phyloP scores from a whole-genome alignment of 2,888 invertebrate species.

The Pocota personata region DNA sequence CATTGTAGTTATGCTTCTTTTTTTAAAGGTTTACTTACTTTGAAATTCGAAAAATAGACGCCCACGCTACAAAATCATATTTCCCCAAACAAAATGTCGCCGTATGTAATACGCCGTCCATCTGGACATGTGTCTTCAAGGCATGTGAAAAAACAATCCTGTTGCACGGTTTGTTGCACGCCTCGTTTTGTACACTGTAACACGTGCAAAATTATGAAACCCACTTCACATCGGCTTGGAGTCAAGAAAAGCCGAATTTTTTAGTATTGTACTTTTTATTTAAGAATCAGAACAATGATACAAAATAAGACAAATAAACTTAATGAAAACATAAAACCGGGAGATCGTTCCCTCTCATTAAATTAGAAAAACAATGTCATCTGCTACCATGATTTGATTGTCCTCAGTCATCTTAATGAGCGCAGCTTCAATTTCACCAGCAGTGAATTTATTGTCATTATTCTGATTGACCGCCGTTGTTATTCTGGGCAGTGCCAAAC shows the following conservation, averaged over 20 bases:
- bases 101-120: no score
- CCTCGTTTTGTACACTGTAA: no score
- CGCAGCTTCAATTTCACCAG: constrained; percentile 90
- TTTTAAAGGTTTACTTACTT: no score
- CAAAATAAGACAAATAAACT: constrained; percentile 40
- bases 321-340: constrained; percentile 35
- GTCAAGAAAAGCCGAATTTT: neutral
- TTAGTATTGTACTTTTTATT: constrained; percentile 27
- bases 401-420: constrained; percentile 92
- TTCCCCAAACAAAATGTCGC: no score
- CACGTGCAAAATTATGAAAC: no score
- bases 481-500: constrained; percentile 87
- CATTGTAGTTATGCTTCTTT: no score
- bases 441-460: constrained; percentile 85
- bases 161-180: no score
- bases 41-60: no score
- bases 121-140: no score
- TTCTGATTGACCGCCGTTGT: constrained; percentile 87
- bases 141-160: no score
- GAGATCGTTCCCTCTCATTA: constrained; percentile 82
- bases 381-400: constrained; percentile 96
- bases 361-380: constrained; percentile 92
- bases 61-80: no score
- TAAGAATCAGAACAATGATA: constrained; percentile 14
- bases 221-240: no score